Conservation (phyloP, 2,113 vertebrate genomes). For the Megaleporinus macrocephalus region DNA sequence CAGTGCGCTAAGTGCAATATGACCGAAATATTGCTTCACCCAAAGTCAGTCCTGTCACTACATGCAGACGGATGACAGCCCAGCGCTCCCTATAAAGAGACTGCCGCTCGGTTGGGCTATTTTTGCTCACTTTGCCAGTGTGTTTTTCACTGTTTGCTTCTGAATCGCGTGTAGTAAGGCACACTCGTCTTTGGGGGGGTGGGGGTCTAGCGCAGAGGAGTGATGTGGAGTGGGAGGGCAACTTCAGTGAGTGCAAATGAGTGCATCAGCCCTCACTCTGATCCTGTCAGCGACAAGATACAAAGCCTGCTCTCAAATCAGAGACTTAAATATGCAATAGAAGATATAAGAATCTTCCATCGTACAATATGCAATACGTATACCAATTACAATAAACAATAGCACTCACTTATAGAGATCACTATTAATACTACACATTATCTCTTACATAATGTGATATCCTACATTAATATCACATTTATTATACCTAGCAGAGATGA, state of each 20-base stretch:
- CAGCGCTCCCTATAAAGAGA: slow-evolving; percentile 18
- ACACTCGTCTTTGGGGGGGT: slow-evolving; percentile 17
- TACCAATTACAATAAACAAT: not conserved
- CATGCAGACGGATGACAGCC: slow-evolving; percentile 17
- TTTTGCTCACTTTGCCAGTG: slow-evolving; percentile 12
- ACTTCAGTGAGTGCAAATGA: slow-evolving; percentile 72
- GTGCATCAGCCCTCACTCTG: slow-evolving; percentile 37
- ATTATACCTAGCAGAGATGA: too few species aligned
- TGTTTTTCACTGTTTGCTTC: slow-evolving; percentile 39
- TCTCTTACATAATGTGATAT: not conserved
- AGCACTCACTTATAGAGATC: not conserved
- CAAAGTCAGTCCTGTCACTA: not conserved
- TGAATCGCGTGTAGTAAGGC: slow-evolving; percentile 26
- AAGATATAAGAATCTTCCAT: not conserved
- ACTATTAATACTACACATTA: not conserved
- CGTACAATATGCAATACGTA: not conserved
- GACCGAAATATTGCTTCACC: slow-evolving; percentile 10
- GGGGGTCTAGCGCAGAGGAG: slow-evolving; percentile 39
- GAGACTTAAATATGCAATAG: not conserved
- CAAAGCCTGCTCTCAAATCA: slow-evolving; percentile 3
- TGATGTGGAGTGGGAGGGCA: slow-evolving; percentile 59
- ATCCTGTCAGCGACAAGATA: slow-evolving; percentile 31
- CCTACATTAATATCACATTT: too few species aligned
- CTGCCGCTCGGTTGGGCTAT: slow-evolving; percentile 13
- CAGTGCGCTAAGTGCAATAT: slow-evolving; percentile 21